Conservation (phyloP, 2,113 vertebrate species). For the Ptilorrhoa leucosticta region DNA sequence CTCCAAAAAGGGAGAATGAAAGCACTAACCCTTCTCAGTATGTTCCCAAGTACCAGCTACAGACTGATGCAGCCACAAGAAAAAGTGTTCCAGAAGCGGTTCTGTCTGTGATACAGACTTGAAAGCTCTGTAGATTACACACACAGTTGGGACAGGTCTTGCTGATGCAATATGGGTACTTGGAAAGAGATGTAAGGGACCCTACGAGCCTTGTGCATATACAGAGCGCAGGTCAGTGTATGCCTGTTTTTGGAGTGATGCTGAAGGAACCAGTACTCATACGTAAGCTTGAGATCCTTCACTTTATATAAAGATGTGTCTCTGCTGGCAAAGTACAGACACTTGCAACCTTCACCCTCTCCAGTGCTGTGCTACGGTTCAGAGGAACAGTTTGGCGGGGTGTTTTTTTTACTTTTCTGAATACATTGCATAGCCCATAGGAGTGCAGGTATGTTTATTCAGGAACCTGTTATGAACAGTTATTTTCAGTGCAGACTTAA, state of each 20-base stretch:
- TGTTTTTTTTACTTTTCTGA: background rate
- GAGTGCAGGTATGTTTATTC: background rate
- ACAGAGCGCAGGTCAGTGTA: background rate
- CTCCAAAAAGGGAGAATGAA: background rate
- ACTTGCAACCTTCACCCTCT: background rate
- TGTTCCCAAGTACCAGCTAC: background rate
- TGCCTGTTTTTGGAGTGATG: background rate
- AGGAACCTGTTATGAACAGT: background rate
- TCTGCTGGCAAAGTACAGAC: background rate
- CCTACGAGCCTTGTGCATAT: rapidly evolving
- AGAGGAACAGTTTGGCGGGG: background rate
- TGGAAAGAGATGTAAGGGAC: background rate
- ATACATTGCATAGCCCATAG: background rate
- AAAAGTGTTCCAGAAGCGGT: background rate
- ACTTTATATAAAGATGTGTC: background rate
- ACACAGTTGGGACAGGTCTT: background rate
- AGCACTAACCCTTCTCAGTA: background rate
- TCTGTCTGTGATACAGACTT: background rate
- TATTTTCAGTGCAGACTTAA: background rate
- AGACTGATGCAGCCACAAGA: background rate
- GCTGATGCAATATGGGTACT: background rate
- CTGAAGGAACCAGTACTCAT: background rate
- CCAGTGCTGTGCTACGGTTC: background rate
- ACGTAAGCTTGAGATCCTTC: background rate
- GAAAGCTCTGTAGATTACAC: background rate